Percentiles rank a stretch among this genome's conserved stretches.
Evolutionary conservation across 2,888 invertebrate genomes (phyloP).

Genomic region (Epistrophe eligans): DNA sequence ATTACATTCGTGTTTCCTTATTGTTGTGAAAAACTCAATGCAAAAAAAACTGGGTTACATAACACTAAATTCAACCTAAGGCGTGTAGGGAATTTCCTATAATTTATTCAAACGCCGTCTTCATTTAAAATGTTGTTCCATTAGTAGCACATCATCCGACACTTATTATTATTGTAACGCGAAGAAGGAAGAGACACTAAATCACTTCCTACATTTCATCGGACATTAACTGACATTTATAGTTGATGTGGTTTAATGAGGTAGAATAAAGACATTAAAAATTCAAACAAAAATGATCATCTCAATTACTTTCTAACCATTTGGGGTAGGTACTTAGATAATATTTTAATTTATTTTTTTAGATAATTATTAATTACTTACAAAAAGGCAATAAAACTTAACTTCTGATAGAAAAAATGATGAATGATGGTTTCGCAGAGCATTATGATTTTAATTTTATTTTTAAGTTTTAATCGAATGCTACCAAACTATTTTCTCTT

Average conservation of each 20-base stretch:
- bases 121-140: constrained; percentile 3
- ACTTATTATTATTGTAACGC: not conserved
- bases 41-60: constrained; percentile 28
- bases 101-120: constrained; percentile 35
- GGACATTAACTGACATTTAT: constrained; percentile 28
- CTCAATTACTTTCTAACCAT: not conserved
- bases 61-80: constrained; percentile 10
- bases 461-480: constrained; percentile 18
- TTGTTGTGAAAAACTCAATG: not conserved
- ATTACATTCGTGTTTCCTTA: constrained; percentile 26
- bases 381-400: not conserved
- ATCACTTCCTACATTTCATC: constrained; percentile 50
- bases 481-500: constrained; percentile 11
- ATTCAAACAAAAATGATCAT: constrained; percentile 10
- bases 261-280: not conserved
- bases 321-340: not conserved
- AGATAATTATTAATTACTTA: not conserved
- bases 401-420: not conserved
- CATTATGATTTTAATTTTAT: not conserved
- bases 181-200: constrained; percentile 45
- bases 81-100: constrained; percentile 40
- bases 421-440: not conserved
- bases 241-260: constrained; percentile 32
- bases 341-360: not conserved
- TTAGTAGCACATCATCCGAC: constrained; percentile 21